Evolutionary conservation across 2,797 vertebrate genomes (phyloP), one percentile per base, ranked within the genome.

Genomic region (Pterois miles): DNA sequence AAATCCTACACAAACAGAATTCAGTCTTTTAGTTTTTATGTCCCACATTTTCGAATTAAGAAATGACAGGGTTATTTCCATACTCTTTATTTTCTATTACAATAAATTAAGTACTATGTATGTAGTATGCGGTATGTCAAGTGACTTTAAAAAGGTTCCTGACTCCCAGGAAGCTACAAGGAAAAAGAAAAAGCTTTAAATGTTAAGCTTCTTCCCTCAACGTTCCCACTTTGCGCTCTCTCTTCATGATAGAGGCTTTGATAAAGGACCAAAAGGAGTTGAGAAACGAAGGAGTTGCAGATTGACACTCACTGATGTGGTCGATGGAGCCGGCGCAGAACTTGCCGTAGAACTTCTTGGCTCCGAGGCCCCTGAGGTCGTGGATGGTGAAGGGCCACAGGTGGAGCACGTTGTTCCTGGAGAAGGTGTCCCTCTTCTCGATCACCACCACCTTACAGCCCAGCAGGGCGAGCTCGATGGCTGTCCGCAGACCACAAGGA

Each of bases 321-420:
- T 99, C 98, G 20, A 99, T 98, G 76, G 98, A 89, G 74, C 98
- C 98, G 0, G 97, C 98, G 2, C 98, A 99, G 94, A 99, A 99
- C 84, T 99, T 99, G 0, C 98, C 98, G 1, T 98, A 99, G 87
- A 99, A 99, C 85, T 99, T 99, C 93, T 99, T 99, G 63, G 98
- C 98, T 31, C 98, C 98, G 20, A 99, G 96, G 62, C 96, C 95
- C 23, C 96, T 94, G 57, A 99, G 97, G 89, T 99, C 98, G 0
- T 99, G 97, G 62, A 99, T 99, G 78, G 98, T 99, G 90, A 96
- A 99, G 1, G 98, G 98, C 98, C 98, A 99, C 10, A 99, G 97
- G 65, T 99, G 98, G 29, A 99, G 94, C n/a, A 99, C 98, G 0
- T 99, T 99, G 92, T 99, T 99, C 83, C 98, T 95, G 54, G 98